Conservation (phyloP, 1,140 invertebrate genomes). For the Pseudomyrmex gracilis region DNA sequence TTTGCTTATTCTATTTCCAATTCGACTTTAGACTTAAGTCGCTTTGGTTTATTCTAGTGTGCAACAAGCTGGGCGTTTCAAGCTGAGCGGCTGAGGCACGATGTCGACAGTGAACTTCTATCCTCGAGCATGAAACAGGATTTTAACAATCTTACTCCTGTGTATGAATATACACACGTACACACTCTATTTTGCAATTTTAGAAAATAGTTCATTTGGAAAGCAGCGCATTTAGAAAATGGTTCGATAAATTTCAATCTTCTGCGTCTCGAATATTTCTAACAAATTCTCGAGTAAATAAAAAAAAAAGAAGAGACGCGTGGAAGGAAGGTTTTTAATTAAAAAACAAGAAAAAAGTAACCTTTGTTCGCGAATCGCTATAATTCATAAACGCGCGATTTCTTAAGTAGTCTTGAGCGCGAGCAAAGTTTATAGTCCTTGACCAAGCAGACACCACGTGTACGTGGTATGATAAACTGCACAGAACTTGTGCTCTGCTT, state of each 20-base stretch:
- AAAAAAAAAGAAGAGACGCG: not conserved
- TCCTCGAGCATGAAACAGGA: not conserved
- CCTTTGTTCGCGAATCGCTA: not conserved
- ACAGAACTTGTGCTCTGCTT: not conserved
- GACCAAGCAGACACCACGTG: not conserved
- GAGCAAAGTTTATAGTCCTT: constrained; percentile 41
- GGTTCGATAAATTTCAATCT: not conserved
- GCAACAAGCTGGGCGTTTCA: constrained; percentile 35
- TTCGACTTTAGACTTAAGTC: constrained; percentile 5
- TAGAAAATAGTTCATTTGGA: not conserved
- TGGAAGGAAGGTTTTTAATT: not conserved
- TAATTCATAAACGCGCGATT: constrained; percentile 4
- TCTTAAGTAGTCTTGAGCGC: not conserved
- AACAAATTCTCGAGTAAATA: too few relatives aligned
- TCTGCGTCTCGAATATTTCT: not conserved
- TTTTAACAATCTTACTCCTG: not conserved
- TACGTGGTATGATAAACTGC: not conserved
- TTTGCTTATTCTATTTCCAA: not conserved
- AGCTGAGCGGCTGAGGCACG: constrained; percentile 27
- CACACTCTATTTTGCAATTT: not conserved
- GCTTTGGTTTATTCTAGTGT: not conserved
- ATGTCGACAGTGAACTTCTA: not conserved
- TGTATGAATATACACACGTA: too few relatives aligned
- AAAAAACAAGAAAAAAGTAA: not conserved
- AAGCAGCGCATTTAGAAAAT: too few relatives aligned